Evolutionary conservation across 2,113 vertebrate species (phyloP).

Genomic region (Xiphorhynchus elegans): DNA sequence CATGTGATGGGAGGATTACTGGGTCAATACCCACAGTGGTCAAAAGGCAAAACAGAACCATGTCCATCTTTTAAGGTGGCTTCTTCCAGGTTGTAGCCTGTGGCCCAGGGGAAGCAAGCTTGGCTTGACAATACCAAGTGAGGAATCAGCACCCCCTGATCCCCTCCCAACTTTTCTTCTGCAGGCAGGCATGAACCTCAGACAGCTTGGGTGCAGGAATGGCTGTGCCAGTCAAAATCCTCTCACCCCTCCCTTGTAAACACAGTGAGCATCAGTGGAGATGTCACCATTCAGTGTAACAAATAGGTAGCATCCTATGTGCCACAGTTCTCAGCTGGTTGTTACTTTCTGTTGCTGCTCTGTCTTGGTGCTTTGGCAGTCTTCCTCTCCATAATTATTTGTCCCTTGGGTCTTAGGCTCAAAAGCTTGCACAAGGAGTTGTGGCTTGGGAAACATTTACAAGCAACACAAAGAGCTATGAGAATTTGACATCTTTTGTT

Average conservation of each 20-base stretch:
- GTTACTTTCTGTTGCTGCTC: not conserved
- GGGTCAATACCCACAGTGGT: not conserved
- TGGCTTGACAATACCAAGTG: not conserved
- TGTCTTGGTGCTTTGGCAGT: not conserved
- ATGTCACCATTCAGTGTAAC: not conserved
- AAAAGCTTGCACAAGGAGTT: not conserved
- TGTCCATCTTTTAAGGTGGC: not conserved
- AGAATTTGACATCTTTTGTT: constrained; percentile 3
- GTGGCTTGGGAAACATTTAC: constrained; percentile 7
- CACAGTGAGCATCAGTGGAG: not conserved
- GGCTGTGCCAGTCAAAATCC: not conserved
- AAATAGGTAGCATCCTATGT: not conserved
- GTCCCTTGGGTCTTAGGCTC: constrained; percentile 22
- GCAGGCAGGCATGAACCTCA: not conserved
- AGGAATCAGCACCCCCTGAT: rapidly evolving
- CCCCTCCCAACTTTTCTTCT: not conserved
- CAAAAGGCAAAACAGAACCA: not conserved
- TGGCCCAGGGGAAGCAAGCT: not conserved
- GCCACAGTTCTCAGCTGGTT: not conserved
- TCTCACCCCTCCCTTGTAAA: not conserved
- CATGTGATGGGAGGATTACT: not conserved
- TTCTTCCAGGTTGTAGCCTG: not conserved
- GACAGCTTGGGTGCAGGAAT: not conserved
- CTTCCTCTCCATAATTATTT: not conserved
- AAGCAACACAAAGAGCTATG: not conserved